Percentiles rank a stretch among this genome's conserved stretches.
phyloP scores from a whole-genome alignment of 2,113 vertebrate species.

The Typhlomys cinereus region DNA sequence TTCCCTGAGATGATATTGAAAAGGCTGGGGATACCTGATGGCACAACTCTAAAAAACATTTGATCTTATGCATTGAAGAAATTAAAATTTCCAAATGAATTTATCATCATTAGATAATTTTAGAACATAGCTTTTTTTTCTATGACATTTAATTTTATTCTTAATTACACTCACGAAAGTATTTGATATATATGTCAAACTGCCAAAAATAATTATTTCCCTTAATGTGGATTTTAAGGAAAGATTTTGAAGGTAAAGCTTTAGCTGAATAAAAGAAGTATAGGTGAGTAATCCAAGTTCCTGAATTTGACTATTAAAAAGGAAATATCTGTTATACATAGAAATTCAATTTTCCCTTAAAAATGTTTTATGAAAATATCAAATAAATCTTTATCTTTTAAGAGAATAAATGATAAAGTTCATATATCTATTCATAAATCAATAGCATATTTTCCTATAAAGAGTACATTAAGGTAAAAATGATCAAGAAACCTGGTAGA shows the following conservation, averaged over 20 bases:
- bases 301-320: not conserved
- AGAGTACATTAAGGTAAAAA: not conserved
- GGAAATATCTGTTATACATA: not conserved
- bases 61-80: not conserved
- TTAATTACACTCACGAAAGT: not conserved
- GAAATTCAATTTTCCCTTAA: not conserved
- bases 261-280: not conserved
- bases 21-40: not conserved
- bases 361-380: constrained; percentile 8
- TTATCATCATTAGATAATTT: not conserved
- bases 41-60: not conserved
- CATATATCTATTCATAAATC: not conserved
- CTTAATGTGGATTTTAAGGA: not conserved
- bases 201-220: not conserved
- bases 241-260: not conserved
- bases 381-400: not conserved
- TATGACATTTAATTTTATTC: not conserved
- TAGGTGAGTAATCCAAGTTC: not conserved
- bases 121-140: not conserved
- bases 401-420: not conserved
- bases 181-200: not conserved
- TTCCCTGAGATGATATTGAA: not conserved
- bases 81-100: not conserved
- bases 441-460: not conserved
- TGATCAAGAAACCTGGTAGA: not conserved